Evolutionary conservation across 2,797 vertebrate genomes (phyloP).

Genomic region (Urocyon cinereoargenteus): DNA sequence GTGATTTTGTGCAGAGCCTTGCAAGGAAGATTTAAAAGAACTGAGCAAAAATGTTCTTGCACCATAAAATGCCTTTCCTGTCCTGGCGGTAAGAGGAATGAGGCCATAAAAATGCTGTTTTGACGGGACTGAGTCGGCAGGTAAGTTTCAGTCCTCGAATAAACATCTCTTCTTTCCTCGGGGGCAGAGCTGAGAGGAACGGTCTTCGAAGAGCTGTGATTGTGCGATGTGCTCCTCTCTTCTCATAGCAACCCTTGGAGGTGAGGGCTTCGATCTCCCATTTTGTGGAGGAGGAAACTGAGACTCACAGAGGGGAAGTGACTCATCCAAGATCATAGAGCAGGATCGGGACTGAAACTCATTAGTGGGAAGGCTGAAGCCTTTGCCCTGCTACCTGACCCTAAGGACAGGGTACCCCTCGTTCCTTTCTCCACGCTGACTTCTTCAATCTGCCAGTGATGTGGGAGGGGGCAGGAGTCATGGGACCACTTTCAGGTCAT

Average conservation of each 20-base stretch:
- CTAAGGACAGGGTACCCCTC: neutral
- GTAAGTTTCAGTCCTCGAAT: neutral
- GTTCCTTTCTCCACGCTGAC: neutral
- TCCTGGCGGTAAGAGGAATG: neutral
- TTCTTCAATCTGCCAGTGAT: neutral
- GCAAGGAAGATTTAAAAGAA: conserved; percentile 32
- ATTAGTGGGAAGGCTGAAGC: rapidly evolving
- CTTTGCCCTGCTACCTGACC: too few relatives aligned
- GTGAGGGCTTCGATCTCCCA: neutral
- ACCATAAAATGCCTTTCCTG: neutral
- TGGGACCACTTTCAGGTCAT: neutral
- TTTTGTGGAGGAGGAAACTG: neutral
- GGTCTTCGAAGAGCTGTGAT: neutral
- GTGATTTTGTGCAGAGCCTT: conserved; percentile 74
- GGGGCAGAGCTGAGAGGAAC: neutral
- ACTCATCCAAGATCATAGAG: neutral
- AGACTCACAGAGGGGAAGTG: neutral
- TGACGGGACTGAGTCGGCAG: neutral
- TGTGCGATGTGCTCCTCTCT: rapidly evolving
- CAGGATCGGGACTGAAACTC: rapidly evolving
- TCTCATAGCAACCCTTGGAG: rapidly evolving
- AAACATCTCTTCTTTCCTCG: neutral
- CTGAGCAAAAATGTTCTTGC: neutral
- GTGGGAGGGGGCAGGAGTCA: too few relatives aligned
- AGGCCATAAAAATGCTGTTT: neutral